These are phyloP conservation scores for human DNA, from an alignment of 2,113 vertebrate genomes.

Conservation along the genomic window DNA sequence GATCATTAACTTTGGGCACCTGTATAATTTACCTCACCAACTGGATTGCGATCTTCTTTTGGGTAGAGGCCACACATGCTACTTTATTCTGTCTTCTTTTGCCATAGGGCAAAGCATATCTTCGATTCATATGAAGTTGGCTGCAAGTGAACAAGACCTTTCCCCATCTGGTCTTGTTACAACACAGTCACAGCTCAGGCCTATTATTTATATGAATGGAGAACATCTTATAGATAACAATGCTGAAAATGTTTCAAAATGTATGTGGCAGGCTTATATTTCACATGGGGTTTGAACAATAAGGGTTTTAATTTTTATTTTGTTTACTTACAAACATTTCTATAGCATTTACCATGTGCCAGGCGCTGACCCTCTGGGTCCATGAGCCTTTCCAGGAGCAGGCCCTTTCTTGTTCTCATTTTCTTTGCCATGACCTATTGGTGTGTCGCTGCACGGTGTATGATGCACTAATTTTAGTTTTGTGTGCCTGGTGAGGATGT, in stretches of 20 bases:
- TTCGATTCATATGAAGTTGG: background rate
- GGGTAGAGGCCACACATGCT: background rate
- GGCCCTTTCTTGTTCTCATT: background rate
- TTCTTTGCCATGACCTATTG: background rate
- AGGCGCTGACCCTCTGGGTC: background rate
- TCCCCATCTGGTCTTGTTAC: background rate
- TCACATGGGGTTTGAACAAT: background rate
- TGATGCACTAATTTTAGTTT: background rate
- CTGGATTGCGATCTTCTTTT: background rate
- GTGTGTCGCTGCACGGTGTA: accelerated
- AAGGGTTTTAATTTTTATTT: background rate
- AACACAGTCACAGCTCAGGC: background rate
- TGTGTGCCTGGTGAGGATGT: background rate
- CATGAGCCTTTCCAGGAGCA: background rate
- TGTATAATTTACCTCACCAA: background rate
- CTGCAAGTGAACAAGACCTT: background rate
- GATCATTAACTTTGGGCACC: background rate
- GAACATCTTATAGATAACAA: conserved; percentile 10
- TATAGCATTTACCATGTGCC: background rate
- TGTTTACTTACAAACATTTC: background rate
- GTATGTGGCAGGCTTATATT: background rate
- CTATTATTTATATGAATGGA: background rate
- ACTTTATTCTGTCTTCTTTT: background rate
- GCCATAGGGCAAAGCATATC: background rate
- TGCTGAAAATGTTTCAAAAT: background rate